Evolutionary conservation across 2,113 vertebrate genomes (phyloP).

Genomic region (Sceloporus tristichus): DNA sequence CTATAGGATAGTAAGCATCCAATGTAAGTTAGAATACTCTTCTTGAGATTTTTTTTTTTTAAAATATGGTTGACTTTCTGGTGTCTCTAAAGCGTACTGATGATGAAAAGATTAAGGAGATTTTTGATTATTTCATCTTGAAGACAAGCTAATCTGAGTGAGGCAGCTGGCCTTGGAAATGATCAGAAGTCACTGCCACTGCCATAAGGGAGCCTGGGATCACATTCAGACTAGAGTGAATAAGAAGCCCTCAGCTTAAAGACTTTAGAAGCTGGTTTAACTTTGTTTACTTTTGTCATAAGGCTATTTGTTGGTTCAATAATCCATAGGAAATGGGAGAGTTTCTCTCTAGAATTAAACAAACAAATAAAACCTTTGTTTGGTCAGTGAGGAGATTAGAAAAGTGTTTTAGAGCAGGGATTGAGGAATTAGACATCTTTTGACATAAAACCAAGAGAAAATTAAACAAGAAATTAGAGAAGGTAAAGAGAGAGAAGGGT

Average conservation of each 20-base stretch:
- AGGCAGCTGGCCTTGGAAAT: not conserved
- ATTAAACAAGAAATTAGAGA: slow-evolving; percentile 70
- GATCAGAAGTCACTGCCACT: not conserved
- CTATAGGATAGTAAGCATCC: not conserved
- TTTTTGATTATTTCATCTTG: not conserved
- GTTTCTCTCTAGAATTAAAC: slow-evolving; percentile 72
- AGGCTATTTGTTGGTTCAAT: slow-evolving; percentile 68
- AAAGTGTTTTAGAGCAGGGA: slow-evolving; percentile 73
- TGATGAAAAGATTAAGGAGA: slow-evolving; percentile 23
- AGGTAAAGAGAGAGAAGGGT: slow-evolving; percentile 63
- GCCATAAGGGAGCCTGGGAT: slow-evolving; percentile 25
- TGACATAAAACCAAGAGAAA: slow-evolving; percentile 57
- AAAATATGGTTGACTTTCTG: not conserved
- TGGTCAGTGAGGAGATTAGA: slow-evolving; percentile 70
- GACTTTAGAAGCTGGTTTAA: slow-evolving; percentile 56
- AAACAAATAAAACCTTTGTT: slow-evolving; percentile 74
- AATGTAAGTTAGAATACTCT: not conserved
- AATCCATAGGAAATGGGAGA: slow-evolving; percentile 74
- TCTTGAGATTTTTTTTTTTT: not conserved
- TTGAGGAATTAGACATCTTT: slow-evolving; percentile 70
- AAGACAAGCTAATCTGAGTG: not conserved
- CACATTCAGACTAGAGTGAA: slow-evolving; percentile 20
- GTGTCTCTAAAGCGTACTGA: slow-evolving; percentile 7
- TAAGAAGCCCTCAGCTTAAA: slow-evolving; percentile 48
- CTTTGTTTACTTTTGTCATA: slow-evolving; percentile 73